Evolutionary conservation across 2,113 vertebrate genomes (phyloP), one percentile per base, ranked within the genome.

Genomic region (Perccottus glenii): DNA sequence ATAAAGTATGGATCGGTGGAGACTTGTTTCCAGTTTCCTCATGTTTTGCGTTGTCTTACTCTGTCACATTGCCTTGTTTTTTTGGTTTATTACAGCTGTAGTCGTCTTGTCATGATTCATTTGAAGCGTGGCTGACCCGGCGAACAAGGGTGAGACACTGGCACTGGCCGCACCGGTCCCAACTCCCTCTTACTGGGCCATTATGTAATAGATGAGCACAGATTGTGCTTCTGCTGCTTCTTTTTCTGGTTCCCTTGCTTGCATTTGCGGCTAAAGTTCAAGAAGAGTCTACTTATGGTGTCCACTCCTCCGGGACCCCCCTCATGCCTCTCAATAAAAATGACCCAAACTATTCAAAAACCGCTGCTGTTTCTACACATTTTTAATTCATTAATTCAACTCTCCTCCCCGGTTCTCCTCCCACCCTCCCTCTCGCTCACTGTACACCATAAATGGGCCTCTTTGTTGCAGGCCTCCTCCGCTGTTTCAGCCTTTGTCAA

Each of bases 301-400:
- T 73, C 81, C 82, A 72, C 84, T 81, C 81, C 83, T 78, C 70
- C 75, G 9, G 58, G 72, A 69, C 69, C 63, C 43, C 52, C 70
- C 68, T 43, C 78, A 67, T 43, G 52, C 77, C 75, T 76, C 73
- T 67, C 78, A 84, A 64, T 82, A 84, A 82, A 86, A 84, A 83
- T 74, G 76, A 85, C 82, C 84, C 80, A 82, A 75, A 78, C 71
- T 63, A 61, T 87, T 87, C 88, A 83, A 78, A 27, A 27, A 64
- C 59, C 2, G 75, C 67, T 55, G 42, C 53, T 82, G 73, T 81
- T 86, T 85, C 67, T 65, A 70, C 43, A 89, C 84, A 88, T 85
- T 91, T 90, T 90, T 91, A 87, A 91, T 91, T 92, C 86, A 92
- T 91, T 89, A 89, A 92, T 91, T 90, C 91, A 77, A 71, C 82